Conservation (phyloP, 2,113 vertebrate genomes). For the Myodes glareolus region DNA sequence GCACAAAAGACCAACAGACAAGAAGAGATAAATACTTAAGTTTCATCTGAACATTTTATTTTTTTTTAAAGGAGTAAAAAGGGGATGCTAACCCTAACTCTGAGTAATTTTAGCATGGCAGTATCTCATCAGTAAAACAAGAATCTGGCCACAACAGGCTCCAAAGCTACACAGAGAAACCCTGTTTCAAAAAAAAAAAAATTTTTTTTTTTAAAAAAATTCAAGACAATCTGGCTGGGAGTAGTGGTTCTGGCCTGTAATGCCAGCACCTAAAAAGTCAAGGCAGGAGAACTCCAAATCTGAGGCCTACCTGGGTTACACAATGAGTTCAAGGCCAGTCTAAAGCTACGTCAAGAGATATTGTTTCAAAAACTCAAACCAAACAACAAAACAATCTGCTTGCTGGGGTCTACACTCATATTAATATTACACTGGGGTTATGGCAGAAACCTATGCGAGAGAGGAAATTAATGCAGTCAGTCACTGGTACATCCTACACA, state of each 20-base stretch:
- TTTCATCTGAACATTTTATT: background rate
- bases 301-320: too few species aligned
- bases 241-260: background rate
- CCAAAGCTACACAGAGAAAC: too few species aligned
- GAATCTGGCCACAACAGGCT: background rate
- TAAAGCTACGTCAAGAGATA: background rate
- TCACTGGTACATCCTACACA: background rate
- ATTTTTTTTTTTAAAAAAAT: too few species aligned
- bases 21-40: background rate
- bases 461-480: background rate
- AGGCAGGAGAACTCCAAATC: background rate
- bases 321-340: background rate
- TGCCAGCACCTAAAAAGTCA: too few species aligned
- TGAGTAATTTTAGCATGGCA: background rate
- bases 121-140: background rate
- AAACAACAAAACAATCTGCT: background rate
- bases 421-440: background rate
- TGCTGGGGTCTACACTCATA: background rate
- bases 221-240: background rate
- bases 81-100: background rate
- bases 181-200: too few species aligned
- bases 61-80: background rate
- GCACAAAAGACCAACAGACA: background rate
- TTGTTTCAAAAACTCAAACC: background rate
- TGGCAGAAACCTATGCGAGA: background rate